These are phyloP conservation scores for Caenorhabditis imperialis DNA, from an alignment of 2,888 invertebrate species.

Conservation along the genomic window DNA sequence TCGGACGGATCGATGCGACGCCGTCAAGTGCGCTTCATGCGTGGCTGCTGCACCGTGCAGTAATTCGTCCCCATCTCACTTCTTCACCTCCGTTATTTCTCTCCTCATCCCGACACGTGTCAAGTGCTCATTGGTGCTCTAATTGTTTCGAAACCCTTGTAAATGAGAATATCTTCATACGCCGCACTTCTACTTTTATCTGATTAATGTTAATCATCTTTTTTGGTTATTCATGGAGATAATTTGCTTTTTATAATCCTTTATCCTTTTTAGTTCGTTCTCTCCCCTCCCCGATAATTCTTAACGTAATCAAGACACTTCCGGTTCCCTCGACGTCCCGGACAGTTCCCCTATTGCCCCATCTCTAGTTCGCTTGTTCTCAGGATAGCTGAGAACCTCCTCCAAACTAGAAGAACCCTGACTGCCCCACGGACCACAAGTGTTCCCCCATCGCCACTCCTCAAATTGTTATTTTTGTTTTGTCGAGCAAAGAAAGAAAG, in stretches of 20 bases:
- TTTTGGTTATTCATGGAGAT: background rate
- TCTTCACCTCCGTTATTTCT: background rate
- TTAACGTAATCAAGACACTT: slow-evolving; percentile 15
- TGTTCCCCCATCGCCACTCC: slow-evolving; percentile 17
- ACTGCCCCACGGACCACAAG: slow-evolving; percentile 16
- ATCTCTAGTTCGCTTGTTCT: slow-evolving; percentile 39
- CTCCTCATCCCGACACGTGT: slow-evolving; percentile 50
- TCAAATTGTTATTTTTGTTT: slow-evolving; percentile 20
- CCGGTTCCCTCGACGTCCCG: slow-evolving; percentile 9
- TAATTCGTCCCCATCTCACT: background rate
- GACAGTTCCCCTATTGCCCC: background rate
- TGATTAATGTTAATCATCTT: background rate
- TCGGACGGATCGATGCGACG: slow-evolving; percentile 31
- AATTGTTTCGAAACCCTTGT: slow-evolving; percentile 23
- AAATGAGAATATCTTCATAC: slow-evolving; percentile 23
- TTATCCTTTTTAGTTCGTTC: slow-evolving; percentile 8
- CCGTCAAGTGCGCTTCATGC: slow-evolving; percentile 49
- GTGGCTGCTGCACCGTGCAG: slow-evolving; percentile 46
- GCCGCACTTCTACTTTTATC: slow-evolving; percentile 31
- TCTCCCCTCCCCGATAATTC: no score
- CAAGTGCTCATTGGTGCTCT: slow-evolving; percentile 47
- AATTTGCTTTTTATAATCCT: slow-evolving; percentile 2
- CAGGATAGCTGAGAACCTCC: slow-evolving; percentile 35
- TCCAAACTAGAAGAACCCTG: slow-evolving; percentile 17
- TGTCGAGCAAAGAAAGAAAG: slow-evolving; percentile 26